Percentiles rank a stretch among this genome's conserved stretches.
These are phyloP conservation scores for Deroplatys truncata DNA, from an alignment of 2,888 invertebrate species.

Conservation along the genomic window DNA sequence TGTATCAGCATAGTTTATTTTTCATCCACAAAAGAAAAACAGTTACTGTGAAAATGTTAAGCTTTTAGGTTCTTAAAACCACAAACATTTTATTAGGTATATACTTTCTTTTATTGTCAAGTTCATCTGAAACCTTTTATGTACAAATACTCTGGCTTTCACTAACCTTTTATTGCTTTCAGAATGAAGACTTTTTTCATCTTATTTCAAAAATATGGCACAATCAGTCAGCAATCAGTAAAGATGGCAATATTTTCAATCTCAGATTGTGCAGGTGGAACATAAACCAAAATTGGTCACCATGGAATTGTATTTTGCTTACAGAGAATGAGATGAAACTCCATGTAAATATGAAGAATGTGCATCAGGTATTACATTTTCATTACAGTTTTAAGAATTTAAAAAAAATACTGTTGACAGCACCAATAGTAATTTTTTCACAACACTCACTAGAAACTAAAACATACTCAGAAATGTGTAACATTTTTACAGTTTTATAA, in stretches of 20 bases:
- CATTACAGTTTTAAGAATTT: not conserved
- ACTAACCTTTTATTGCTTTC: not conserved
- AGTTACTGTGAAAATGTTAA: too few relatives aligned
- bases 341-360: slow-evolving; percentile 64
- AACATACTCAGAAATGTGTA: not conserved
- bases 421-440: not conserved
- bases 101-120: too few relatives aligned
- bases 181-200: slow-evolving; percentile 76
- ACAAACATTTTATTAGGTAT: too few relatives aligned
- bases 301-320: slow-evolving; percentile 90
- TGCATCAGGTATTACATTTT: slow-evolving; percentile 44
- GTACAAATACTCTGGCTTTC: too few relatives aligned
- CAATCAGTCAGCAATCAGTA: slow-evolving; percentile 78
- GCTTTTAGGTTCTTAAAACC: too few relatives aligned
- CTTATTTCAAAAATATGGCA: slow-evolving; percentile 87
- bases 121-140: too few relatives aligned
- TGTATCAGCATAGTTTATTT: too few relatives aligned
- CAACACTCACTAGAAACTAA: not conserved
- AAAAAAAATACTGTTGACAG: not conserved
- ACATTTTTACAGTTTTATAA: not conserved
- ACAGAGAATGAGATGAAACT: slow-evolving; percentile 76
- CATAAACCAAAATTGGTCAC: slow-evolving; percentile 76
- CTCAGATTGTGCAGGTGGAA: slow-evolving; percentile 76
- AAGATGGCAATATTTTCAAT: slow-evolving; percentile 66
- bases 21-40: too few relatives aligned